phyloP scores from a whole-genome alignment of 35 echinoderm and acorn worm species.

The Apostichopus californicus region DNA sequence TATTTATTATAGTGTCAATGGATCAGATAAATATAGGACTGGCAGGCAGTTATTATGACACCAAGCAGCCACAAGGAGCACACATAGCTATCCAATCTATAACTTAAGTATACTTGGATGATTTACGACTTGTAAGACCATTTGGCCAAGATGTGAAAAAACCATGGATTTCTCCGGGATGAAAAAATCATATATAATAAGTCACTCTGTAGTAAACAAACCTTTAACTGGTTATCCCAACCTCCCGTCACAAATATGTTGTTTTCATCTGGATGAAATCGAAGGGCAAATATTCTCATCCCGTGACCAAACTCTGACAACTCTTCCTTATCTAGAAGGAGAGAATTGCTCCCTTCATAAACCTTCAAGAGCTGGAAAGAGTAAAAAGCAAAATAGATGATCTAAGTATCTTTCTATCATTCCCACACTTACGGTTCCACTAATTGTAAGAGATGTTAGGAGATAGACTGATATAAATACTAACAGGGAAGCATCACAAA shows the following conservation, averaged over 20 bases:
- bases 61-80: too few species aligned
- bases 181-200: background rate
- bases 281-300: slow-evolving; percentile 91
- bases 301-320: slow-evolving; percentile 81
- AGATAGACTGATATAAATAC: too few species aligned
- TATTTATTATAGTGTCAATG: too few species aligned
- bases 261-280: slow-evolving; percentile 89
- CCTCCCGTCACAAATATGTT: slow-evolving; percentile 90
- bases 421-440: too few species aligned
- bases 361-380: slow-evolving; percentile 56
- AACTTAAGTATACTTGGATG: too few species aligned
- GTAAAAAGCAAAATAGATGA: background rate
- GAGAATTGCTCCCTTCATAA: slow-evolving; percentile 80
- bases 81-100: too few species aligned
- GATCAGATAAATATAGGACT: too few species aligned
- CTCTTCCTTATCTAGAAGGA: slow-evolving; percentile 58
- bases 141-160: background rate
- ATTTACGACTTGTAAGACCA: too few species aligned
- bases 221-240: slow-evolving; percentile 98
- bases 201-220: background rate
- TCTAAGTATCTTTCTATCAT: too few species aligned
- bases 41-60: background rate
- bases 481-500: too few species aligned
- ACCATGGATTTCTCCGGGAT: background rate
- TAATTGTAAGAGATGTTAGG: too few species aligned